Percentiles rank a stretch among this genome's conserved stretches.
Evolutionary conservation across 53 echinoderm and acorn worm species (phyloP).

Genomic region (Pentamera pediparva): DNA sequence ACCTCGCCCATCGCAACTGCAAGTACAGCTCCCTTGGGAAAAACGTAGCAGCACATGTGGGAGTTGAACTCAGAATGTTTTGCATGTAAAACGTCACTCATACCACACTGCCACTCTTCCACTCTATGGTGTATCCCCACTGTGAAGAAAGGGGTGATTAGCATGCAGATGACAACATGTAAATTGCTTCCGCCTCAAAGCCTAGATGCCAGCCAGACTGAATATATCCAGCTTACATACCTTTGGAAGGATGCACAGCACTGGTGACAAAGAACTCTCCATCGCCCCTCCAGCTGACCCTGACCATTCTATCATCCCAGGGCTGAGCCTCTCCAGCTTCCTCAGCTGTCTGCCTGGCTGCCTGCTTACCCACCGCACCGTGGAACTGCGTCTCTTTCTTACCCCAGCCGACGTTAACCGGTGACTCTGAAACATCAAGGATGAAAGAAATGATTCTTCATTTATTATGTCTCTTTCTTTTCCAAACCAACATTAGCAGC

Average conservation of each 20-base stretch:
- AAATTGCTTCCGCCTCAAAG: not conserved
- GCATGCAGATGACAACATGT: not conserved
- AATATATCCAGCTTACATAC: conserved; percentile 6
- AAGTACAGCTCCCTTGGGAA: too few species aligned
- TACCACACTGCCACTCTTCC: too few species aligned
- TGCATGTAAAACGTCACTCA: too few species aligned
- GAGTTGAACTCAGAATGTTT: too few species aligned
- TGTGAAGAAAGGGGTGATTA: too few species aligned
- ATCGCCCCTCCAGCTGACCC: conserved; percentile 93
- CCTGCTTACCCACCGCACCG: conserved; percentile 84
- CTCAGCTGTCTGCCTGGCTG: conserved; percentile 55
- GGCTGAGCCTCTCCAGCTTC: conserved; percentile 57
- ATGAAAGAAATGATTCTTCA: too few species aligned
- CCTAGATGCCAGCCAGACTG: not conserved
- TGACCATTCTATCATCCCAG: conserved; percentile 70
- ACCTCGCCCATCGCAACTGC: too few species aligned
- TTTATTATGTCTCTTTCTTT: too few species aligned
- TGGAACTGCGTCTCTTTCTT: conserved; percentile 95
- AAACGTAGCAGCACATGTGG: too few species aligned
- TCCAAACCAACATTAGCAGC: too few species aligned
- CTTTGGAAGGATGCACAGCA: conserved; percentile 56
- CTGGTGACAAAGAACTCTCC: conserved; percentile 80
- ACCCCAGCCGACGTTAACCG: conserved; percentile 92
- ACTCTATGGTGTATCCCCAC: not conserved
- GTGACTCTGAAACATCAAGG: conserved; percentile 58